Evolutionary conservation across 2,888 invertebrate genomes (phyloP).

Genomic region (Oscheius sp.): DNA sequence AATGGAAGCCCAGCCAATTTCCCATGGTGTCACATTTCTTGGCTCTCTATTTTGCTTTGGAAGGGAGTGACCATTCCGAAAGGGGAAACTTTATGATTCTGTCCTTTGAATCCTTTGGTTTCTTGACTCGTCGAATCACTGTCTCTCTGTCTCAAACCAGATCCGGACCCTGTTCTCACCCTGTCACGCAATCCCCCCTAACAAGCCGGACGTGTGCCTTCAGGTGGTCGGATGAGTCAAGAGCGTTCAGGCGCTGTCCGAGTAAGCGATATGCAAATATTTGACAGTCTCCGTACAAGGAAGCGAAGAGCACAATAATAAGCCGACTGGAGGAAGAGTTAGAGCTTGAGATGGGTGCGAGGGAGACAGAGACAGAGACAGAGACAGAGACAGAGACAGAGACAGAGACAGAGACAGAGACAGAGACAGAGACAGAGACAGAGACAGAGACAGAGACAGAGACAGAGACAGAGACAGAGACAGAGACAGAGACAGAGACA

Average conservation of each 20-base stretch:
- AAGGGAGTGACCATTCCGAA: conserved; percentile 13
- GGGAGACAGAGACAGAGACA: conserved; percentile 4
- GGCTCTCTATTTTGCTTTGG: not conserved
- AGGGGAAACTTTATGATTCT: not conserved
- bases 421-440: too few relatives aligned
- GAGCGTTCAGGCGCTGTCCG: conserved; percentile 38
- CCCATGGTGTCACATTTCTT: conserved; percentile 36
- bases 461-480: too few relatives aligned
- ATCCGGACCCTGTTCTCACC: too few relatives aligned
- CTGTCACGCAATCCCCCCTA: not conserved
- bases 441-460: too few relatives aligned
- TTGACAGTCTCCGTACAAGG: conserved; percentile 27
- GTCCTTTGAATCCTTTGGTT: conserved; percentile 6
- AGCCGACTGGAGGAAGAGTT: conserved; percentile 4
- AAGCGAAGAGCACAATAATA: conserved; percentile 35
- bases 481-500: too few relatives aligned
- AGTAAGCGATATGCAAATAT: conserved; percentile 45
- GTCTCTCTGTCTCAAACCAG: not conserved
- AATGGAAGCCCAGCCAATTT: conserved; percentile 42
- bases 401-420: too few relatives aligned
- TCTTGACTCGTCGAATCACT: not conserved
- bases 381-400: not conserved
- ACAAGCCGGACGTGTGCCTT: conserved; percentile 16
- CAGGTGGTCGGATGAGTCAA: conserved; percentile 38
- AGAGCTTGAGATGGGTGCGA: not conserved